Base-by-base conservation (phyloP, 2,113 vertebrate genomes). In the Chaetorhynchus papuensis region DNA sequence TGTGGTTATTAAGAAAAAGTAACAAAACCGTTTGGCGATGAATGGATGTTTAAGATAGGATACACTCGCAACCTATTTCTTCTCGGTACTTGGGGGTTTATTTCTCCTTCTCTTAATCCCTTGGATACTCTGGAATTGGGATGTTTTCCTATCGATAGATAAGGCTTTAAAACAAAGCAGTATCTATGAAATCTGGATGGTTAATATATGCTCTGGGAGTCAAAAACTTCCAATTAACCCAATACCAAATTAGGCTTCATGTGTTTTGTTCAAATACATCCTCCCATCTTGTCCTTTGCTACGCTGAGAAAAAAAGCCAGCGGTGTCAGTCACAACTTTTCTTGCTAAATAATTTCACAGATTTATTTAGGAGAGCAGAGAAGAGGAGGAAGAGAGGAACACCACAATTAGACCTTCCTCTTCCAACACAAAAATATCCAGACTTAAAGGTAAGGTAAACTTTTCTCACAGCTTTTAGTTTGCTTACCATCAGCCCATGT, bases 391-490 rank as follows among this genome's bases (percentile, higher is more conserved):
- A 96, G 96, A 95, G 95, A 96, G 93, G 96, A 97, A 95, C 56
- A 54, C 72, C 12, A 6, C 80, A 97, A 90, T 97, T 96, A 91
- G 93, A 96, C 94, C 92, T 97, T 97, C 96, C 95, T 95, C 89
- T 88, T 94, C 68, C 97, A 96, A 97, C 93, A 96, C 90, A 93
- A 94, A 90, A 97, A 96, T 95, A 94, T 87, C 75, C 96, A 97
- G 97, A 95, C 94, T 88, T 92, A 78, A 97, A 98, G 97, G 97
- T 98, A 98, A 98, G 97, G 95, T 91, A 96, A 98, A 98, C 97
- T 98, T 98, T 98, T 97, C 98, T 98, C 97, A 98, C 97, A 96
- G 96, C 97, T 97, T 98, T 93, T 96, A 96, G 97, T 97, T 97
- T 97, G 97, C 95, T 98, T 97, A 97, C 98, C 97, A 95, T 95